phyloP scores from a whole-genome alignment of 1,140 invertebrate species.

The Ceratosolen fusciceps region DNA sequence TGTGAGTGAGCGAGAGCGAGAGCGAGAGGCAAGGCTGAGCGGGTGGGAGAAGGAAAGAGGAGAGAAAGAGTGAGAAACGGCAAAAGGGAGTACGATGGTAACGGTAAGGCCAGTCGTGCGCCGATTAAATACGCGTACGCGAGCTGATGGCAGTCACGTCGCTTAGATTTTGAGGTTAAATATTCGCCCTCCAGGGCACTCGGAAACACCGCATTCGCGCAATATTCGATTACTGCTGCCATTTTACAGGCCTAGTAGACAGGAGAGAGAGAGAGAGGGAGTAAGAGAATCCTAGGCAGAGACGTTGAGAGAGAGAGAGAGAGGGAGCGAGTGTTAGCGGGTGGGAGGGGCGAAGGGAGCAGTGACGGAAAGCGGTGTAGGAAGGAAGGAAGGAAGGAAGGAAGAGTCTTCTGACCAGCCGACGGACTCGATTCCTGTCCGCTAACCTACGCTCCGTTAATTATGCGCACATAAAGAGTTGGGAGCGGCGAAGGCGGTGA shows the following conservation, averaged over 20 bases:
- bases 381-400: background rate
- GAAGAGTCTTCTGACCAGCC: background rate
- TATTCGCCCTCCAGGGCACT: background rate
- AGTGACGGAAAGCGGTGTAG: no score
- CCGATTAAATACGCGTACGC: background rate
- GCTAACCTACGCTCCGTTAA: background rate
- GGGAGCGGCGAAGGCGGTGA: background rate
- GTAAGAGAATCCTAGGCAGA: no score
- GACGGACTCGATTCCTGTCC: background rate
- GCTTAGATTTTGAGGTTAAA: slow-evolving; percentile 25
- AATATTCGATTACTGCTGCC: slow-evolving; percentile 14
- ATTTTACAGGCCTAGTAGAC: no score
- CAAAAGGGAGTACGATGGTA: background rate
- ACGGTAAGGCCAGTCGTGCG: background rate
- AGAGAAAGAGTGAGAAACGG: background rate
- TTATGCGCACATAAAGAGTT: slow-evolving; percentile 3
- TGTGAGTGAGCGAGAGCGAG: background rate
- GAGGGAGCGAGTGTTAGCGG: no score
- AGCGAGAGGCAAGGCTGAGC: background rate
- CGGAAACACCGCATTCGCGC: background rate
- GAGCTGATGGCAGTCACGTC: background rate
- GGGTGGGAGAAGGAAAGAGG: background rate
- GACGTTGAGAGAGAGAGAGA: no score
- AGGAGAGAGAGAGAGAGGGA: background rate
- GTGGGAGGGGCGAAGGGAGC: no score